These are phyloP conservation scores for Syngnathoides biaculeatus DNA, from an alignment of 2,113 vertebrate species.

Conservation along the genomic window DNA sequence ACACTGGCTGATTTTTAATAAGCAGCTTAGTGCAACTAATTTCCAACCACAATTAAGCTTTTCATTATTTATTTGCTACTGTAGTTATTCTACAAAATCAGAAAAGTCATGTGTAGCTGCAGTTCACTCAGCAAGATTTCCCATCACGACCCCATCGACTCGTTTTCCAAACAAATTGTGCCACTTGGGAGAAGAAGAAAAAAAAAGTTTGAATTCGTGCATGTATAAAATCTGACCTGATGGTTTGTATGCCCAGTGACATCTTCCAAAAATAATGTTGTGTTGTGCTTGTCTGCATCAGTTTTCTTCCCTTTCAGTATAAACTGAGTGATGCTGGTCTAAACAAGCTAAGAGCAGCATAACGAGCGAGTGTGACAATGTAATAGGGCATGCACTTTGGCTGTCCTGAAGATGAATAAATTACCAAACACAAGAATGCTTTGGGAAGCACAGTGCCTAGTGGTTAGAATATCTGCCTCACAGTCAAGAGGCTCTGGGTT, in stretches of 20 bases:
- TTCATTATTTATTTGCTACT: slow-evolving; percentile 47
- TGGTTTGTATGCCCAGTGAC: background rate
- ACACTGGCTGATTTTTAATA: slow-evolving; percentile 40
- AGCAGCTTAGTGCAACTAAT: slow-evolving; percentile 48
- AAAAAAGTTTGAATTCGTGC: no score
- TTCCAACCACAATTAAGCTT: slow-evolving; percentile 31
- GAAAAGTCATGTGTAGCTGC: background rate
- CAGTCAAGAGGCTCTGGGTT: no score
- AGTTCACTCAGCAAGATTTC: background rate
- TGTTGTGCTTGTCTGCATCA: background rate
- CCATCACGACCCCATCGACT: background rate
- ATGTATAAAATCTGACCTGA: background rate
- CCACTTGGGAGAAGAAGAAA: no score
- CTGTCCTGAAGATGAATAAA: no score
- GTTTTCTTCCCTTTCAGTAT: background rate
- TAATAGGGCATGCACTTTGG: no score
- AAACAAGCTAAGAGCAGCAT: background rate
- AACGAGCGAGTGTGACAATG: background rate
- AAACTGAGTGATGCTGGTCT: background rate
- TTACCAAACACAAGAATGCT: no score
- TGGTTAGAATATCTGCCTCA: no score
- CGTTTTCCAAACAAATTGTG: background rate
- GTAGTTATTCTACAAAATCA: slow-evolving; percentile 28
- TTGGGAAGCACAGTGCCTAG: no score
- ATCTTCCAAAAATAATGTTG: background rate